Evolutionary conservation across 2,888 invertebrate genomes (phyloP), one percentile per base, ranked within the genome.

Genomic region (Acronicta alni): DNA sequence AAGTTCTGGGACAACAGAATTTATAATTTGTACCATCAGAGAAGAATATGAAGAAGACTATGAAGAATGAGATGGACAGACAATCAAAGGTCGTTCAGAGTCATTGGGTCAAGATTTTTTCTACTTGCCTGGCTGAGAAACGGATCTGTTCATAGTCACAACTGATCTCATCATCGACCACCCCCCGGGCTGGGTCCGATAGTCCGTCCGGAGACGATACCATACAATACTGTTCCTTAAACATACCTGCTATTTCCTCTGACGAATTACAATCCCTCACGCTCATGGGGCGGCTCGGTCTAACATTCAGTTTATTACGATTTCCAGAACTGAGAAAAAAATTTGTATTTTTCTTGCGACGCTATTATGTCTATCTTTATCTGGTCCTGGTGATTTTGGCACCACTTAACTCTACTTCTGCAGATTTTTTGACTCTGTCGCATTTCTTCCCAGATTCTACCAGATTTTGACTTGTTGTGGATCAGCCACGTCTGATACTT

Each of bases 351-450:
- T 23, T n/a, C n/a, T 10, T 45, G 30, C 12, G 30, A 44, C 9
- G 30, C 44, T 44, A 44, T 16, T 30, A 42, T 42, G 23, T 23
- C 42, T n/a, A 42, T 42, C 23, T 20, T 42, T 5, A 42, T 42
- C n/a, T 20, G 44, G 10, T 44, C 44, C 16, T 44, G 30, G n/a
- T 44, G 44, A 16, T 44, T 44, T 44, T 44, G 30, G 14, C 42
- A 42, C 42, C 42, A 42, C 14, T 42, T 42, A 5, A 42, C 20
- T 7, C 42, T 42, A 23, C 26, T 10, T 12, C 12, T 44, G 5
- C 30, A 44, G 26, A 20, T 20, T 30, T 44, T 44, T 30, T 32
- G 44, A 16, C 44, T 44, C 15, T 15, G 10, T 12, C 44, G 9
- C 44, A 44, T 44, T 16, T 44, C 44, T 12, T 30, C 44, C 44